Evolutionary conservation across 2,888 invertebrate genomes (phyloP).

Genomic region (Chloromyia formosa): DNA sequence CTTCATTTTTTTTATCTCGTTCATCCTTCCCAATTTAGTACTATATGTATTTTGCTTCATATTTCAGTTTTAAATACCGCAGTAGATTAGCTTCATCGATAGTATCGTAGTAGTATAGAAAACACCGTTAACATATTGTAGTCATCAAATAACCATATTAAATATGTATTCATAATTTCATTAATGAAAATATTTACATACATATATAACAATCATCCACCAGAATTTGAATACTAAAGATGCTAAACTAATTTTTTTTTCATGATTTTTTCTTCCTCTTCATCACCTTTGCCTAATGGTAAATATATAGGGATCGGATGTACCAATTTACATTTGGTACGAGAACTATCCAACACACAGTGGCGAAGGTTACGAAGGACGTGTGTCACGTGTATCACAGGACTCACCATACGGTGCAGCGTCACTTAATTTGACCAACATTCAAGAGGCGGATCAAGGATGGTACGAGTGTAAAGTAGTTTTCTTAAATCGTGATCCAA

Average conservation of each 20-base stretch:
- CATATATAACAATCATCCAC: neutral
- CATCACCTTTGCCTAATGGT: slow-evolving; percentile 39
- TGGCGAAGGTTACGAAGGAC: slow-evolving; percentile 91
- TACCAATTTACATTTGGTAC: slow-evolving; percentile 98
- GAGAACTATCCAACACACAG: slow-evolving; percentile 97
- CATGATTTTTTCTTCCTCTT: slow-evolving; percentile 27
- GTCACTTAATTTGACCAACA: slow-evolving; percentile 94
- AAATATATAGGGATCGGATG: slow-evolving; percentile 85
- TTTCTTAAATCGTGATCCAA: slow-evolving; percentile 93
- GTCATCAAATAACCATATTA: neutral
- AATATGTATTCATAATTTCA: neutral
- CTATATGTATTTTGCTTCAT: too few relatives aligned
- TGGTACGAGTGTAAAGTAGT: slow-evolving; percentile 97
- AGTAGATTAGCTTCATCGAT: too few relatives aligned
- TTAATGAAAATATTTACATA: neutral
- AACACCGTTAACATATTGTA: too few relatives aligned
- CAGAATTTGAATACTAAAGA: slow-evolving; percentile 1
- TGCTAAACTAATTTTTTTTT: slow-evolving; percentile 36
- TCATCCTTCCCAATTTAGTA: too few relatives aligned
- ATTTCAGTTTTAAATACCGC: too few relatives aligned
- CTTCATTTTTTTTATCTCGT: too few relatives aligned
- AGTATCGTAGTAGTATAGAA: too few relatives aligned
- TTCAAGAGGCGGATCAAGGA: slow-evolving; percentile 92
- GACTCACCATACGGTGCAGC: slow-evolving; percentile 91
- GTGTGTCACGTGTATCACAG: slow-evolving; percentile 87